Evolutionary conservation across 2,113 vertebrate genomes (phyloP).

Genomic region (Pardalotus punctatus): DNA sequence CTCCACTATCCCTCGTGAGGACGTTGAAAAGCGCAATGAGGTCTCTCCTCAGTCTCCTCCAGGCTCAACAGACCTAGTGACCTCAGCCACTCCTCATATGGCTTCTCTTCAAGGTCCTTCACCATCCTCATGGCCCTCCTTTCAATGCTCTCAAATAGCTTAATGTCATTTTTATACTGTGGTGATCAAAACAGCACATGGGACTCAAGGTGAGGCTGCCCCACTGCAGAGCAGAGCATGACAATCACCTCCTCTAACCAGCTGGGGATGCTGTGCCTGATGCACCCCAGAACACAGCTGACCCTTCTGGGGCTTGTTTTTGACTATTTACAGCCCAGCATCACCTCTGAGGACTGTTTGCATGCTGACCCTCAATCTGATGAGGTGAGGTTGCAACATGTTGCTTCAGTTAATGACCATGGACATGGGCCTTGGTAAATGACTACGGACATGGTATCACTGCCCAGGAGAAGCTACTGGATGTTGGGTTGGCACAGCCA

Average conservation of each 20-base stretch:
- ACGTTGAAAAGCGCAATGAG: not conserved
- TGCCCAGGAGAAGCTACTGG: not conserved
- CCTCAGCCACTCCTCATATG: rapidly evolving
- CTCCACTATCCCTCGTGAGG: rapidly evolving
- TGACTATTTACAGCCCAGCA: not conserved
- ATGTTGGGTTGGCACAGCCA: not conserved
- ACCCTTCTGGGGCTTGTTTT: not conserved
- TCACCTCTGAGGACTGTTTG: not conserved
- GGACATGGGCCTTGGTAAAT: not conserved
- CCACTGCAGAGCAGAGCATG: not conserved
- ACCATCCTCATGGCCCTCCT: not conserved
- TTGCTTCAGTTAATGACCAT: not conserved
- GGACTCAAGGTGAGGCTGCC: not conserved
- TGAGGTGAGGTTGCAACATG: not conserved
- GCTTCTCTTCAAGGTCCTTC: not conserved
- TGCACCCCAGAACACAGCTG: not conserved
- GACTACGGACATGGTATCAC: no score
- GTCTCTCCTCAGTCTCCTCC: not conserved
- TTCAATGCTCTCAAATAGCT: not conserved
- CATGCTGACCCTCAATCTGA: not conserved
- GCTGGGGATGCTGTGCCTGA: not conserved
- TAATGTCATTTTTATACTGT: not conserved
- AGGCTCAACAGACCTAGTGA: not conserved
- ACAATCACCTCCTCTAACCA: not conserved
- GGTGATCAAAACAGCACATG: not conserved